These are phyloP conservation scores for Dendrolimus punctatus DNA, from an alignment of 1,140 invertebrate genomes.

Conservation along the genomic window DNA sequence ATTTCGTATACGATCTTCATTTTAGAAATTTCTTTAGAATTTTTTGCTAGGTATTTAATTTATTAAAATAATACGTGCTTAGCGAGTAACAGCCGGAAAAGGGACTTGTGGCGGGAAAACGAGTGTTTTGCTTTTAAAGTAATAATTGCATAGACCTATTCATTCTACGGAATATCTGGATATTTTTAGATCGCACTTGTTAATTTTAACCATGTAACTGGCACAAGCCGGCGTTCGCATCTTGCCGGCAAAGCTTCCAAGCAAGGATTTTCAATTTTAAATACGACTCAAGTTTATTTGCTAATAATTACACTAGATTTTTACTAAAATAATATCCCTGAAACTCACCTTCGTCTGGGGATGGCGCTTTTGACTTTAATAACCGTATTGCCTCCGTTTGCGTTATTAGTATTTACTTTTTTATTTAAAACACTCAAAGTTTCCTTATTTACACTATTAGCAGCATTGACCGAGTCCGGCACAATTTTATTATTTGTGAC, in stretches of 20 bases:
- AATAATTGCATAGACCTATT: background rate
- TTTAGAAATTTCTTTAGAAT: too few species aligned
- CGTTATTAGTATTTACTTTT: slow-evolving; percentile 20
- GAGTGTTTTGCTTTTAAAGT: slow-evolving; percentile 1
- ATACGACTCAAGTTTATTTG: too few species aligned
- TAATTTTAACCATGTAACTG: slow-evolving; percentile 51
- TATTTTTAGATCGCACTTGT: slow-evolving; percentile 40
- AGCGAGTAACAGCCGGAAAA: too few species aligned
- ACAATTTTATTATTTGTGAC: slow-evolving; percentile 25
- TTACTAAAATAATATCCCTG: slow-evolving; percentile 8
- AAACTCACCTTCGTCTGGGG: slow-evolving; percentile 51
- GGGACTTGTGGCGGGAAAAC: slow-evolving; percentile 8
- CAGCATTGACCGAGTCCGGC: slow-evolving; percentile 24
- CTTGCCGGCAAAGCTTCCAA: background rate
- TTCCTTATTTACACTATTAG: slow-evolving; percentile 30
- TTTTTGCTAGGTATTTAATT: too few species aligned
- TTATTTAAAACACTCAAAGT: slow-evolving; percentile 47
- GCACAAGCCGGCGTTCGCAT: slow-evolving; percentile 23
- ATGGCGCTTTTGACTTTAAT: slow-evolving; percentile 67
- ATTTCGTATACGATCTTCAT: too few species aligned
- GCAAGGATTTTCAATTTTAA: too few species aligned
- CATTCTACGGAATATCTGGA: slow-evolving; percentile 6
- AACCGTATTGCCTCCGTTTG: slow-evolving; percentile 31
- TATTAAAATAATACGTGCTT: too few species aligned
- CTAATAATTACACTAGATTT: too few species aligned